Percentiles rank a stretch among this genome's conserved stretches.
These are phyloP conservation scores for Cantharis nigra DNA, from an alignment of 2,888 invertebrate genomes.

Conservation along the genomic window DNA sequence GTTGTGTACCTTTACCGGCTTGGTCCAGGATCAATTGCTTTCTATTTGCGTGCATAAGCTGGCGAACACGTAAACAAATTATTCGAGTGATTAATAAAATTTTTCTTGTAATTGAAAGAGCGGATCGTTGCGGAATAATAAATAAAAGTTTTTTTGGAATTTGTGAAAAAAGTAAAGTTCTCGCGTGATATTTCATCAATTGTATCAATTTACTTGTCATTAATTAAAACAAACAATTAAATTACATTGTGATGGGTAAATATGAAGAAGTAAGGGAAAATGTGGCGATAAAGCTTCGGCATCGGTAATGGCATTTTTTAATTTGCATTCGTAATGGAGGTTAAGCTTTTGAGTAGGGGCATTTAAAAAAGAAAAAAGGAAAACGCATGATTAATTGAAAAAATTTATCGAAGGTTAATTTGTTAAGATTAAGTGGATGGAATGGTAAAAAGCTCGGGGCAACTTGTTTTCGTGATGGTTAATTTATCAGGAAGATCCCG, in stretches of 20 bases:
- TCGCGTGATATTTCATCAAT: not conserved
- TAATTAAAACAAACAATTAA: not conserved
- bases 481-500: not conserved
- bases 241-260: not conserved
- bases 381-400: not conserved
- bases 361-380: not conserved
- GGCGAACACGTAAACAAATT: not conserved
- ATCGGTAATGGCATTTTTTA: not conserved
- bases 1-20: constrained; percentile 12
- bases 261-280: not conserved
- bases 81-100: not conserved
- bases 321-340: not conserved
- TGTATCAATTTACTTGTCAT: not conserved
- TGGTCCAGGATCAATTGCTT: constrained; percentile 12
- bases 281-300: not conserved
- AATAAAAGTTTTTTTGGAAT: not conserved
- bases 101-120: not conserved
- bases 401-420: not conserved
- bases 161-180: not conserved
- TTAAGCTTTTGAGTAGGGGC: not conserved
- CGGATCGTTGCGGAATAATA: not conserved
- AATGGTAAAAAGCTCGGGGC: not conserved
- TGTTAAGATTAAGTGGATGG: not conserved
- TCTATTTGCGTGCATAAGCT: constrained; percentile 1
- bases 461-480: not conserved